phyloP scores from a whole-genome alignment of 2,113 vertebrate genomes.

The Nanorana parkeri region DNA sequence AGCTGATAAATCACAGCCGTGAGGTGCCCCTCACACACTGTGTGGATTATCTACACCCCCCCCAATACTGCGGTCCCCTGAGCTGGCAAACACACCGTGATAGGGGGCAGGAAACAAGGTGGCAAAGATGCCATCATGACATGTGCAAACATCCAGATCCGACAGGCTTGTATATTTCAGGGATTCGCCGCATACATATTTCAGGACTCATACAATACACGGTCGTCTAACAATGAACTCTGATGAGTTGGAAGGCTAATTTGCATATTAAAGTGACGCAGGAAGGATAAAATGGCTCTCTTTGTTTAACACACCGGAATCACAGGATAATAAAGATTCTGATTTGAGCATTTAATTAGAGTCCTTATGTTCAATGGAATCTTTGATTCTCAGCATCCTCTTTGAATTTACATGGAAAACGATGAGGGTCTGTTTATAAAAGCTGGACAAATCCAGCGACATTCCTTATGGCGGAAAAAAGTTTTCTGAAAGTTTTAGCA shows the following conservation, averaged over 20 bases:
- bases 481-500: no score
- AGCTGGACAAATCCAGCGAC: no score
- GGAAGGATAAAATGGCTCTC: no score
- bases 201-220: neutral
- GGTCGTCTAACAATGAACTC: neutral
- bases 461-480: no score
- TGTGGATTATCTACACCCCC: conserved; percentile 21
- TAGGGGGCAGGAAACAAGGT: conserved; percentile 8
- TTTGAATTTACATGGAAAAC: no score
- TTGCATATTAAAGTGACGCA: conserved; percentile 17
- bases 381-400: no score
- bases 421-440: no score
- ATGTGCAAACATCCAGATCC: conserved; percentile 2
- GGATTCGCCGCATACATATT: conserved; percentile 7
- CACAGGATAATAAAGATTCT: no score
- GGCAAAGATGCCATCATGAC: conserved; percentile 17
- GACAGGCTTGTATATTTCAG: neutral
- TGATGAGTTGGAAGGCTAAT: neutral
- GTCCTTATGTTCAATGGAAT: no score
- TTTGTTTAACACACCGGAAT: no score
- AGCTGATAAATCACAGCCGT: conserved; percentile 47
- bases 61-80: conserved; percentile 15
- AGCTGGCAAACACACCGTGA: conserved; percentile 32
- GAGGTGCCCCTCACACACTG: conserved; percentile 22
- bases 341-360: no score